These are phyloP conservation scores for Clunio marinus DNA, from an alignment of 2,888 invertebrate species.

Conservation along the genomic window DNA sequence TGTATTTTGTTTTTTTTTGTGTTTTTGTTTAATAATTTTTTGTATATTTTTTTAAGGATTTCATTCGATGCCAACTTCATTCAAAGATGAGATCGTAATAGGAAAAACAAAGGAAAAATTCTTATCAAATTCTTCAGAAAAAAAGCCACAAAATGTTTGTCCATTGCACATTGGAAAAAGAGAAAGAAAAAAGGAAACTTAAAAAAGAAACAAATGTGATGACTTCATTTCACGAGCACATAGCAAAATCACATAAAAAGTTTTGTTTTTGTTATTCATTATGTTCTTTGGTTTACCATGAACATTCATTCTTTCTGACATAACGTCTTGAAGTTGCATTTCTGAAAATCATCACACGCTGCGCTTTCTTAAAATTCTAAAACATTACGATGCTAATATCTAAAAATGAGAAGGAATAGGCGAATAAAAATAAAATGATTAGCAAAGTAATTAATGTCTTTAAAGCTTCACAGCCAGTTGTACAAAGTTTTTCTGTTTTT, in stretches of 20 bases:
- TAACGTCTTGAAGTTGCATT: too few species aligned
- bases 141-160: too few species aligned
- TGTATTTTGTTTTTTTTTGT: background rate
- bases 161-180: too few species aligned
- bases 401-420: background rate
- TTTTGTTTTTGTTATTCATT: background rate
- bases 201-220: background rate
- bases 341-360: background rate
- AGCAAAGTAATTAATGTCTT: background rate
- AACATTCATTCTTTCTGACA: too few species aligned
- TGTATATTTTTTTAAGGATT: background rate
- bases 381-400: background rate
- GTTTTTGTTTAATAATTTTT: background rate
- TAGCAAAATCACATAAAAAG: slow-evolving; percentile 6
- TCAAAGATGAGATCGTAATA: background rate
- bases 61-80: too few species aligned
- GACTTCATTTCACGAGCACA: background rate
- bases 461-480: slow-evolving; percentile 14
- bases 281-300: background rate
- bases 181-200: background rate
- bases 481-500: too few species aligned
- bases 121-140: background rate
- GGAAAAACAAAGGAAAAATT: background rate
- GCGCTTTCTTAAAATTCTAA: slow-evolving; percentile 1
- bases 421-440: background rate